Percentiles rank a stretch among this genome's conserved stretches.
Evolutionary conservation across 2,888 invertebrate species (phyloP).

Genomic region (Melieria picta): DNA sequence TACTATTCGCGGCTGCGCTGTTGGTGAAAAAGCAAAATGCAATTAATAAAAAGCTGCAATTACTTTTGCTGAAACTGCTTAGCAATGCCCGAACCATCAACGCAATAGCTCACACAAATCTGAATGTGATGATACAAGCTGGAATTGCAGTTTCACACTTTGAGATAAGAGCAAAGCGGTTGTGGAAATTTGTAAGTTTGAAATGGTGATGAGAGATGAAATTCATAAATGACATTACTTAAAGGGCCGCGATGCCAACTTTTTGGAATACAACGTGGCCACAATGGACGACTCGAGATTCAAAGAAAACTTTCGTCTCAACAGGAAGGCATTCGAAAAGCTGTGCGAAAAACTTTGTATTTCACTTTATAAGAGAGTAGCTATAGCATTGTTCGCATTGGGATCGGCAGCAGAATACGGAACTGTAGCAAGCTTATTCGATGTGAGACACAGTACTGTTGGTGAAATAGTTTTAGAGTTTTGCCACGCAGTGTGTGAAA

Average conservation of each 20-base stretch:
- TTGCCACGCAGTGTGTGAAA: conserved; percentile 6
- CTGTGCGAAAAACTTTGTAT: conserved; percentile 14
- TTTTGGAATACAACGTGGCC: conserved; percentile 4
- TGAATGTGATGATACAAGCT: too few relatives aligned
- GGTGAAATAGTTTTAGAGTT: conserved; percentile 16
- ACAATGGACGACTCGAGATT: conserved; percentile 1
- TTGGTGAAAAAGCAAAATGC: too few relatives aligned
- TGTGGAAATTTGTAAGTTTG: too few relatives aligned
- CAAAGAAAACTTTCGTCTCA: conserved; percentile 11
- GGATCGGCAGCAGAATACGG: conserved; percentile 11
- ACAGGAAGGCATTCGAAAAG: conserved; percentile 1
- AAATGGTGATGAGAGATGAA: too few relatives aligned
- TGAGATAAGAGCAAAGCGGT: too few relatives aligned
- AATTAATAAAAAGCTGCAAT: too few relatives aligned
- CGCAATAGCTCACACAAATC: too few relatives aligned
- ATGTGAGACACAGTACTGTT: conserved; percentile 10
- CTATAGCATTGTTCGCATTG: conserved; percentile 10
- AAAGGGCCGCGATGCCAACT: not conserved
- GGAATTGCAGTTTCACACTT: too few relatives aligned
- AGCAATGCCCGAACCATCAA: too few relatives aligned
- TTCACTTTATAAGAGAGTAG: conserved; percentile 15
- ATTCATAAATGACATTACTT: too few relatives aligned
- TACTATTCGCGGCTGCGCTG: too few relatives aligned
- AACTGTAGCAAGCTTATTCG: not conserved
- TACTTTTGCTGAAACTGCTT: too few relatives aligned